Percentiles rank a stretch among this genome's conserved stretches.
phyloP scores from a whole-genome alignment of 2,113 vertebrate genomes.

The Mixornis gularis region DNA sequence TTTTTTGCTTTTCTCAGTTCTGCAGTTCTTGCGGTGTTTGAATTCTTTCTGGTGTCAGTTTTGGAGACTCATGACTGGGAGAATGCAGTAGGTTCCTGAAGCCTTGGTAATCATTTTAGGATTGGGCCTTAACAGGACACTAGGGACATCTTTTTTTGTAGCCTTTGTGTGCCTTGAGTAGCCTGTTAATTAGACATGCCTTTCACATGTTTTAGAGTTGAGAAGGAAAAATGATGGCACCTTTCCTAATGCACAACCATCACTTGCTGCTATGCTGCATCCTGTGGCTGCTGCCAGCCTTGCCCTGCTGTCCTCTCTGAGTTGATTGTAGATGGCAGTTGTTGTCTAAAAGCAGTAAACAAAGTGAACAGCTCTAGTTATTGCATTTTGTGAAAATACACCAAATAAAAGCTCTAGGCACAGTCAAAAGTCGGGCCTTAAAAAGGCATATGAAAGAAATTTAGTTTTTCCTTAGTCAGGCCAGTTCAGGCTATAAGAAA shows the following conservation, averaged over 20 bases:
- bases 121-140: background rate
- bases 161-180: background rate
- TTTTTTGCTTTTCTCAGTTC: background rate
- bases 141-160: background rate
- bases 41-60: background rate
- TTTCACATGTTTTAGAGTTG: background rate
- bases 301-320: background rate
- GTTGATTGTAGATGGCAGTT: slow-evolving; percentile 34
- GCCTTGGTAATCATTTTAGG: background rate
- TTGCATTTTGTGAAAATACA: slow-evolving; percentile 2
- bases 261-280: background rate
- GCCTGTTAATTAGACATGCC: background rate
- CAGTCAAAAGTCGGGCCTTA: background rate
- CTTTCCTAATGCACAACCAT: background rate
- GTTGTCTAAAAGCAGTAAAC: slow-evolving; percentile 13
- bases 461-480: background rate
- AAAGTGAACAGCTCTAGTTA: slow-evolving; percentile 29
- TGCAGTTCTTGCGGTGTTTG: slow-evolving; percentile 5
- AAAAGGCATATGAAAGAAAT: background rate
- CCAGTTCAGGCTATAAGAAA: background rate
- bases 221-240: background rate
- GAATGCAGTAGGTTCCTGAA: background rate
- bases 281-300: background rate
- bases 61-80: background rate
- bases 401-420: slow-evolving; percentile 9